Evolutionary conservation across 2,113 vertebrate genomes (phyloP).

Genomic region (Ptychochromis oligacanthus): DNA sequence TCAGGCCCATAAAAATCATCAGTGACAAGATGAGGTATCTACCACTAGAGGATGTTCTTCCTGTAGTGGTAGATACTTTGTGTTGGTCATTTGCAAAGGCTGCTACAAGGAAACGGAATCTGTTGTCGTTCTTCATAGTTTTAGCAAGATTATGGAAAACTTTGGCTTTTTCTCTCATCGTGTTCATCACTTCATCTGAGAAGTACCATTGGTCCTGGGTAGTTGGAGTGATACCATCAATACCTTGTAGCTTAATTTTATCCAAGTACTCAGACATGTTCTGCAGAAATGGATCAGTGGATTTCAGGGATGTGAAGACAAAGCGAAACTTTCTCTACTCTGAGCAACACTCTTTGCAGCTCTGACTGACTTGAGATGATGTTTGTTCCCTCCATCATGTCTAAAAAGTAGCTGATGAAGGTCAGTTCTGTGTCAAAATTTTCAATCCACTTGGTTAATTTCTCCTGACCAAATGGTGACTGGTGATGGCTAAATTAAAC

Average conservation of each 20-base stretch:
- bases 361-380: background rate
- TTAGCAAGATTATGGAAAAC: background rate
- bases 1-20: background rate
- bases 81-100: background rate
- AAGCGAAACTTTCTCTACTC: slow-evolving; percentile 7
- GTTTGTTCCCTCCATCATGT: background rate
- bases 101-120: background rate
- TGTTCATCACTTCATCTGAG: background rate
- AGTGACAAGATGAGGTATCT: no score
- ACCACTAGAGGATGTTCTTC: background rate
- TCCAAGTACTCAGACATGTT: background rate
- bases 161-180: slow-evolving; percentile 8
- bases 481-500: no score
- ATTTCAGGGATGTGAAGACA: slow-evolving; percentile 33
- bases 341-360: background rate
- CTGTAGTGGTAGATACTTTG: background rate
- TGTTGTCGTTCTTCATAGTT: background rate
- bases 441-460: slow-evolving; percentile 10
- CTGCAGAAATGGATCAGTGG: background rate
- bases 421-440: slow-evolving; percentile 4
- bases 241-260: background rate
- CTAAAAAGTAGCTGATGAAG: slow-evolving; percentile 13
- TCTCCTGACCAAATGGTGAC: background rate
- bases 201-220: background rate
- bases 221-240: background rate